Percentiles rank a stretch among this genome's conserved stretches.
Conservation (phyloP, 1,140 invertebrate genomes). For the Thaumetopoea pityocampa region DNA sequence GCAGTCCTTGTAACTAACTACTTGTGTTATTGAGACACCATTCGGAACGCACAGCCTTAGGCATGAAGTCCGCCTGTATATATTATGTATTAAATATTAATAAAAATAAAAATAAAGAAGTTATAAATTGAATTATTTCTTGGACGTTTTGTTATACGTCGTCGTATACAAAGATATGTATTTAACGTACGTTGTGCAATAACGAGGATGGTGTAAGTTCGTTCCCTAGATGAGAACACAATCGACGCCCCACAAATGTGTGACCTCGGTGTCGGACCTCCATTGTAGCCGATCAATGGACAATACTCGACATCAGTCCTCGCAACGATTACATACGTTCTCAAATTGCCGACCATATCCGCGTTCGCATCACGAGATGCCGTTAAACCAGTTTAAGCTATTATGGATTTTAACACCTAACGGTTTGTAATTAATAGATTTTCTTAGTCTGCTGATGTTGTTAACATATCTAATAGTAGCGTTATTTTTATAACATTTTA, state of each 20-base stretch:
- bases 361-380: slow-evolving; percentile 24
- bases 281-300: slow-evolving; percentile 38
- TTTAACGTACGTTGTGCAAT: too few species aligned
- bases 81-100: too few species aligned
- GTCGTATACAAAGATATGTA: slow-evolving; percentile 19
- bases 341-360: slow-evolving; percentile 31
- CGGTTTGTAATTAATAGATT: slow-evolving; percentile 18
- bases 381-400: slow-evolving; percentile 30
- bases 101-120: too few species aligned
- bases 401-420: slow-evolving; percentile 30
- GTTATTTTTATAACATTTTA: too few species aligned
- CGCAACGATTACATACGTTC: slow-evolving; percentile 26
- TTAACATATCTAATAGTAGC: neutral
- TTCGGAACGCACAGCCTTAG: too few species aligned
- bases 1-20: too few species aligned
- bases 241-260: slow-evolving; percentile 32
- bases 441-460: neutral
- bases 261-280: slow-evolving; percentile 45
- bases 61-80: too few species aligned
- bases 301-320: slow-evolving; percentile 19
- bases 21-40: too few species aligned
- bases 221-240: slow-evolving; percentile 48
- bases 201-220: slow-evolving; percentile 45
- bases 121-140: neutral
- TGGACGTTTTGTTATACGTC: slow-evolving; percentile 8